Conservation (phyloP, 92 coral and sea anemone species). For the Epizoanthus stellaris region DNA sequence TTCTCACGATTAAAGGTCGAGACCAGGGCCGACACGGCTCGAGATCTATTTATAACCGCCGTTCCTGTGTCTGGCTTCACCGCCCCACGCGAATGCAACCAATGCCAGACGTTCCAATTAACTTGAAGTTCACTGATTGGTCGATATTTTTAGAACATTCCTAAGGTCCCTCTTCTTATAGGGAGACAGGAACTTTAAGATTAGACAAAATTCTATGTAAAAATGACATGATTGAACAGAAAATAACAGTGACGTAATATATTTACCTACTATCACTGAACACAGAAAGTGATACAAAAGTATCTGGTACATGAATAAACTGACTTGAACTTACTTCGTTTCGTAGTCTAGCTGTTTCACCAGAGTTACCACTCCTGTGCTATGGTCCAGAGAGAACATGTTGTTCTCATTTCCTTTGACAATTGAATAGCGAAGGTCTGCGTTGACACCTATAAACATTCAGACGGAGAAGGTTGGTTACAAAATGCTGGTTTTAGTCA, state of each 20-base stretch:
- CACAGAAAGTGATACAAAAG: not conserved
- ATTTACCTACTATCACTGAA: not conserved
- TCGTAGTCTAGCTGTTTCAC: slow-evolving; percentile 83
- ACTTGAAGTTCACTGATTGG: too few relatives aligned
- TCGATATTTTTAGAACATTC: too few relatives aligned
- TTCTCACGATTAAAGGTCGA: too few relatives aligned
- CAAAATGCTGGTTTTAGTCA: not conserved
- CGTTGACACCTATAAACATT: slow-evolving; percentile 73
- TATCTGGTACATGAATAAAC: not conserved
- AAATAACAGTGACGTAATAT: not conserved
- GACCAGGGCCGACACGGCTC: too few relatives aligned
- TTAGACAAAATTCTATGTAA: too few relatives aligned
- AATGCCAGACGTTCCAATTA: too few relatives aligned
- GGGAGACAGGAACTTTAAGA: too few relatives aligned
- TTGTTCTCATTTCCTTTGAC: slow-evolving; percentile 67
- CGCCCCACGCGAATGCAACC: too few relatives aligned
- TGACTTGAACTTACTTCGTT: slow-evolving; percentile 46
- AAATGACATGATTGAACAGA: too few relatives aligned
- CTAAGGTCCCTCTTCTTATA: too few relatives aligned
- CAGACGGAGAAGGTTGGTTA: not conserved
- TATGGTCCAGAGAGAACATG: slow-evolving; percentile 61
- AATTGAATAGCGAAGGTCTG: slow-evolving; percentile 76
- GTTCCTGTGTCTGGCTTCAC: too few relatives aligned
- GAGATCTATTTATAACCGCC: too few relatives aligned
- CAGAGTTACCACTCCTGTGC: slow-evolving; percentile 62